Conservation (phyloP, 2,113 vertebrate species). For the Acrocephalus kingi region DNA sequence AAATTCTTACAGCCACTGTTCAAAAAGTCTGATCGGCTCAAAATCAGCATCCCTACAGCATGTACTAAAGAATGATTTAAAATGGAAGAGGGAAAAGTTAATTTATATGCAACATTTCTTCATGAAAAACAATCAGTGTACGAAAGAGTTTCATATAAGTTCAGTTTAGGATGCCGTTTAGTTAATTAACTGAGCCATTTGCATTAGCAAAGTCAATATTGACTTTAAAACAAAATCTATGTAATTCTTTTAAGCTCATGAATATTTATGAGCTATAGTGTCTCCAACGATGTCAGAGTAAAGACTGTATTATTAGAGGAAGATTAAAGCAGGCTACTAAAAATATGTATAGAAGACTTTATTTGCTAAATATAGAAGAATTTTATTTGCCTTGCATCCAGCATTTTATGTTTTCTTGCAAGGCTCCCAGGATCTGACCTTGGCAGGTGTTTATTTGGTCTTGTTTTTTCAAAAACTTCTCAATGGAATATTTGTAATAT, state of each 20-base stretch:
- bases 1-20: neutral
- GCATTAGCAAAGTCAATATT: constrained; percentile 76
- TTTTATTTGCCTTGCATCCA: neutral
- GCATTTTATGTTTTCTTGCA: neutral
- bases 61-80: neutral
- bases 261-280: constrained; percentile 62
- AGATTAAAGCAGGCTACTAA: constrained; percentile 20
- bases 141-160: constrained; percentile 67
- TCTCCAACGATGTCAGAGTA: constrained; percentile 40
- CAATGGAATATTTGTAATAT: constrained; percentile 38
- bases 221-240: constrained; percentile 72
- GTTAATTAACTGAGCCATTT: constrained; percentile 76
- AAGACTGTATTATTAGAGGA: constrained; percentile 35
- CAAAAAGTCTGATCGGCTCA: neutral
- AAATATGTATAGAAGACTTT: neutral
- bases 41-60: neutral
- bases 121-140: constrained; percentile 66
- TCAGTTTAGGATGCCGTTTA: constrained; percentile 66
- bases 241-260: constrained; percentile 54
- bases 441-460: neutral
- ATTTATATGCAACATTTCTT: constrained; percentile 74
- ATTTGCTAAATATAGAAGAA: neutral
- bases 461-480: neutral
- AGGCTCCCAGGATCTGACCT: constrained; percentile 1
- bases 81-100: neutral